phyloP scores from a whole-genome alignment of 1,140 invertebrate genomes.

The Agraylea sexmaculata region DNA sequence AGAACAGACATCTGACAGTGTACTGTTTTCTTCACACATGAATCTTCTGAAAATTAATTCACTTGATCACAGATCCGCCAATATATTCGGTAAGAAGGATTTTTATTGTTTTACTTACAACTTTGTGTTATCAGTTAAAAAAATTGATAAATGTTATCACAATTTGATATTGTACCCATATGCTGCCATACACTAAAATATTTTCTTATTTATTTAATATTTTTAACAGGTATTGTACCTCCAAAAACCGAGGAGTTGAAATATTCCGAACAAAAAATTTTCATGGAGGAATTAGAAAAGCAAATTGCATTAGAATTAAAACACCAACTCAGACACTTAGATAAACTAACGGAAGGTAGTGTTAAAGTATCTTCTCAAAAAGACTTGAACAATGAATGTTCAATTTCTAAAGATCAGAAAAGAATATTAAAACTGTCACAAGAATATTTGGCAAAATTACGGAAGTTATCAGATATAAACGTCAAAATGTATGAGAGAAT shows the following conservation, averaged over 20 bases:
- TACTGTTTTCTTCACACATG: slow-evolving; percentile 8
- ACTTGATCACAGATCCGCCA: slow-evolving; percentile 3
- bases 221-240: no score
- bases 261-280: no score
- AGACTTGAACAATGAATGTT: no score
- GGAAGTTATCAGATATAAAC: background rate
- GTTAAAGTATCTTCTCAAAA: no score
- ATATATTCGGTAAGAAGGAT: slow-evolving; percentile 9
- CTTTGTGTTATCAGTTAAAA: background rate
- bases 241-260: no score
- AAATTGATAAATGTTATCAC: slow-evolving; percentile 1
- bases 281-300: no score
- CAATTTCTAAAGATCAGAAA: slow-evolving; percentile 1
- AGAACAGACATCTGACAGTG: slow-evolving; percentile 1
- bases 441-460: background rate
- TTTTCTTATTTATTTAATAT: no score
- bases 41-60: slow-evolving; percentile 8
- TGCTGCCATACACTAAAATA: no score
- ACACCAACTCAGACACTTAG: no score
- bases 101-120: background rate
- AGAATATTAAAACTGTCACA: slow-evolving; percentile 3
- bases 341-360: no score
- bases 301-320: no score
- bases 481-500: background rate
- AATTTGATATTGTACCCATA: background rate